These are phyloP conservation scores for Panthera tigris DNA, from an alignment of 2,113 vertebrate genomes.

Conservation along the genomic window DNA sequence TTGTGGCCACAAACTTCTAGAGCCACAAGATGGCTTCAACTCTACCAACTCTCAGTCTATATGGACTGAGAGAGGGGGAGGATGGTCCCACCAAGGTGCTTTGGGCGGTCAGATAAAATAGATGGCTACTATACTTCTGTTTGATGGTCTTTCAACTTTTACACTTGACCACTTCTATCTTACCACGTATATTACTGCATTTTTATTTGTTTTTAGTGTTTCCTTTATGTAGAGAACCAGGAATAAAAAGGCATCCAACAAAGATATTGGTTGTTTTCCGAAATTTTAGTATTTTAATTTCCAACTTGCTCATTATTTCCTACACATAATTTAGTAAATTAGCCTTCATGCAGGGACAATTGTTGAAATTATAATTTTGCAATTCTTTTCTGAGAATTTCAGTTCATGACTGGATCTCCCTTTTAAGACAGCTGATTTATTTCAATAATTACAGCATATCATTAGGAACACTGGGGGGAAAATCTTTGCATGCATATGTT, in stretches of 20 bases:
- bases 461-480: not conserved
- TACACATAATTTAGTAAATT: constrained; percentile 9
- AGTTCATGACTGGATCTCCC: constrained; percentile 1
- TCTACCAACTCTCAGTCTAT: not conserved
- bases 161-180: not conserved
- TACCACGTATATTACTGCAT: not conserved
- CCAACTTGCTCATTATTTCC: constrained; percentile 24
- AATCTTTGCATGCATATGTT: not conserved
- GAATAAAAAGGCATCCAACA: not conserved
- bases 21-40: not conserved
- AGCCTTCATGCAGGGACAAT: not conserved
- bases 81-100: too few relatives aligned
- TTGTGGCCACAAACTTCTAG: not conserved
- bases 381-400: constrained; percentile 27
- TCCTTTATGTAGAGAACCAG: not conserved
- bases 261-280: not conserved
- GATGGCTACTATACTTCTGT: not conserved
- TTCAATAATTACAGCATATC: constrained; percentile 34
- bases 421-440: constrained; percentile 27
- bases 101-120: not conserved
- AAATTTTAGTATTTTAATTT: constrained; percentile 19
- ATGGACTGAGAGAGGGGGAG: not conserved
- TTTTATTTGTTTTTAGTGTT: not conserved
- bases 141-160: not conserved
- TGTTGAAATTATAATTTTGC: not conserved